A percentile compares a stretch with the other conserved stretches of the same genome.
Conservation (phyloP, 1,140 invertebrate species). For the Achatina immaculata region DNA sequence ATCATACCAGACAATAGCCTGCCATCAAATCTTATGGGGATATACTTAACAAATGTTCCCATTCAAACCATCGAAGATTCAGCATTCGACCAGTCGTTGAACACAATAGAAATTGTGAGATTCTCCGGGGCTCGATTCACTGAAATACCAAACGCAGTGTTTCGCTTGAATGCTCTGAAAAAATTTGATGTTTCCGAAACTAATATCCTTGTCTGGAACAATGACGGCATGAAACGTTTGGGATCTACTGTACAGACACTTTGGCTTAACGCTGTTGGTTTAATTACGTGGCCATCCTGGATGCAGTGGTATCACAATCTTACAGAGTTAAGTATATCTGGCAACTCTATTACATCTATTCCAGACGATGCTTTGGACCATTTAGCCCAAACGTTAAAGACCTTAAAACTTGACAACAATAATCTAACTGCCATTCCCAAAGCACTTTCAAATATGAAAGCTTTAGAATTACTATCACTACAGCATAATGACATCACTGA, state of each 20-base stretch:
- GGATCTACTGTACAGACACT: background rate
- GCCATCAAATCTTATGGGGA: background rate
- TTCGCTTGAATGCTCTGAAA: background rate
- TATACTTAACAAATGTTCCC: background rate
- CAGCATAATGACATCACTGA: background rate
- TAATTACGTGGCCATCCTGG: background rate
- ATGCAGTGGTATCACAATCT: background rate
- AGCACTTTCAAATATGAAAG: background rate
- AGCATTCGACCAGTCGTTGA: background rate
- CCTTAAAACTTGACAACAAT: background rate
- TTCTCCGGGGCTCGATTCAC: background rate
- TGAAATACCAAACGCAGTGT: background rate
- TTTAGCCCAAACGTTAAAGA: background rate
- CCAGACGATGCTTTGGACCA: background rate
- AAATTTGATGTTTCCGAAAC: background rate
- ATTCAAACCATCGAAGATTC: background rate
- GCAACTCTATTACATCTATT: background rate
- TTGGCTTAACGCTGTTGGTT: background rate
- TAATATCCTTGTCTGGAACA: background rate
- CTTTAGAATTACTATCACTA: background rate
- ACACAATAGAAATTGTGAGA: background rate
- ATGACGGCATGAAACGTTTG: background rate
- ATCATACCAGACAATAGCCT: background rate
- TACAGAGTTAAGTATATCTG: background rate
- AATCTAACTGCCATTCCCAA: background rate